Percentiles rank a stretch among this genome's conserved stretches.
Evolutionary conservation across 92 coral and sea anemone genomes (phyloP).

Genomic region (Diadumene lineata): DNA sequence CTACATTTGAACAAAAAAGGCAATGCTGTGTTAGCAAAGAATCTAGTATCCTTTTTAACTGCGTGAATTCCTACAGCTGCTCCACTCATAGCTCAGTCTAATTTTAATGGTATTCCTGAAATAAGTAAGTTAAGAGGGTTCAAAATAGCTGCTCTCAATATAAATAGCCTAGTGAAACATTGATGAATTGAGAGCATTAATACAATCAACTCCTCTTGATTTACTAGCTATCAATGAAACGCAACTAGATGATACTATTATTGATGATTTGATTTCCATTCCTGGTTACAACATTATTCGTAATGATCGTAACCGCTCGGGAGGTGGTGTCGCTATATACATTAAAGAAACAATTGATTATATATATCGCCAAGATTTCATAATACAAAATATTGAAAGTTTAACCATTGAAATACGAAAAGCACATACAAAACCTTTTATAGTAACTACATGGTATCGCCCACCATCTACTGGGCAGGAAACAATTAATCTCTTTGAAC

Average conservation of each 20-base stretch:
- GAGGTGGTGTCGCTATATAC: conserved; percentile 50
- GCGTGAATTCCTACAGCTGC: conserved; percentile 1
- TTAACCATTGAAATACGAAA: too few species aligned
- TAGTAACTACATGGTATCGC: too few species aligned
- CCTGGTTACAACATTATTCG: conserved; percentile 30
- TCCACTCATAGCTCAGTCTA: neutral
- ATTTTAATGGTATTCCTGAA: neutral
- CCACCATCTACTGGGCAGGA: too few species aligned
- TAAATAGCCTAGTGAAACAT: conserved; percentile 8
- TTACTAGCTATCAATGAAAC: conserved; percentile 44
- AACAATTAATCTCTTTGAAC: too few species aligned
- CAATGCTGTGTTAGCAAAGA: neutral
- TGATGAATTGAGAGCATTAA: conserved; percentile 11
- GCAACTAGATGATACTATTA: conserved; percentile 29
- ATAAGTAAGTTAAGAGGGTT: conserved; percentile 16
- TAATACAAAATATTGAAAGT: too few species aligned
- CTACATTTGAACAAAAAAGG: conserved; percentile 16
- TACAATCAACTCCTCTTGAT: conserved; percentile 1
- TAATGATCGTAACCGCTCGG: conserved; percentile 28
- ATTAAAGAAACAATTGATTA: too few species aligned
- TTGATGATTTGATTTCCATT: conserved; percentile 5
- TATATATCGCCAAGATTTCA: too few species aligned
- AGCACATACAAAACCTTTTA: too few species aligned
- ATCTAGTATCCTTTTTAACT: conserved; percentile 6
- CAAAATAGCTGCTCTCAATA: conserved; percentile 28